Percentiles rank a stretch among this genome's conserved stretches.
phyloP scores from a whole-genome alignment of 92 coral and sea anemone genomes.

The Phymanthus crucifer region DNA sequence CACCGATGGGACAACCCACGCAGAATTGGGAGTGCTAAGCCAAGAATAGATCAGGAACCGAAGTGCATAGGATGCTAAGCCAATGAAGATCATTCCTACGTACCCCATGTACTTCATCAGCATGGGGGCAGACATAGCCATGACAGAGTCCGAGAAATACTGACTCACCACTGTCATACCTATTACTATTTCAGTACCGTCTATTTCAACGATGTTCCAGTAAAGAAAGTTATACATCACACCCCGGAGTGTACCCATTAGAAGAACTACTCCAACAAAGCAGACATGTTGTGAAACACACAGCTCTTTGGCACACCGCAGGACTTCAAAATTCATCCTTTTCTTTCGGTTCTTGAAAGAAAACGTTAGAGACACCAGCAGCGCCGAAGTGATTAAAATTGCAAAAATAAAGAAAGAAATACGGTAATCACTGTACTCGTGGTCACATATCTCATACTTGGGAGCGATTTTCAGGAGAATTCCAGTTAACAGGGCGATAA shows the following conservation, averaged over 20 bases:
- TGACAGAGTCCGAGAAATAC: slow-evolving; percentile 70
- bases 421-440: slow-evolving; percentile 67
- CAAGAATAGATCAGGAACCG: slow-evolving; percentile 84
- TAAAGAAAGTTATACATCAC: slow-evolving; percentile 75
- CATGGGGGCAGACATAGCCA: slow-evolving; percentile 71
- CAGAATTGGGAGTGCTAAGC: slow-evolving; percentile 76
- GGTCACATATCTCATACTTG: slow-evolving; percentile 58
- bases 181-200: slow-evolving; percentile 78
- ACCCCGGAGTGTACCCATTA: slow-evolving; percentile 85
- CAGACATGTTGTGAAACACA: slow-evolving; percentile 41
- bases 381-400: slow-evolving; percentile 63
- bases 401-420: slow-evolving; percentile 71
- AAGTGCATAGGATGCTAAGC: slow-evolving; percentile 76
- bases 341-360: slow-evolving; percentile 64
- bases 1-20: slow-evolving; percentile 83
- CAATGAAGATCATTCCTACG: slow-evolving; percentile 78
- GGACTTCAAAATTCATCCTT: slow-evolving; percentile 53
- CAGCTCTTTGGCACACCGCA: slow-evolving; percentile 56
- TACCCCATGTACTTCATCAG: slow-evolving; percentile 75
- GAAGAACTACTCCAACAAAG: slow-evolving; percentile 54
- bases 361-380: slow-evolving; percentile 61
- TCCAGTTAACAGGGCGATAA: slow-evolving; percentile 69
- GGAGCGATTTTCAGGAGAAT: slow-evolving; percentile 57
- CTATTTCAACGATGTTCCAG: slow-evolving; percentile 81
- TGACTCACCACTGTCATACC: slow-evolving; percentile 82